Percentiles rank a stretch among this genome's conserved stretches.
Conservation (phyloP, 2,888 invertebrate species). For the Alviniconcha strummeri region DNA sequence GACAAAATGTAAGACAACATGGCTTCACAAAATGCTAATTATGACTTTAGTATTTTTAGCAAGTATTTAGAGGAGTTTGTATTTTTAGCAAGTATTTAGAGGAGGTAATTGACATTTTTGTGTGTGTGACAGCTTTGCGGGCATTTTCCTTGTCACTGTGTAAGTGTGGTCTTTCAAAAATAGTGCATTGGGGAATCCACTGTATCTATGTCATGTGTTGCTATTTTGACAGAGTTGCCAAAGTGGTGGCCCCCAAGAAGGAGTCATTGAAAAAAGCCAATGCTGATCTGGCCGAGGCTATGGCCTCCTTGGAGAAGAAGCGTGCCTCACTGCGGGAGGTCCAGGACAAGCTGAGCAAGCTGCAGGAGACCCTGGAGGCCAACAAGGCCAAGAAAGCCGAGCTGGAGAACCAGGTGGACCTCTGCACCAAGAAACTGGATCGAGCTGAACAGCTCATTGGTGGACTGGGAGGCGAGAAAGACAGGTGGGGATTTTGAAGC, state of each 20-base stretch:
- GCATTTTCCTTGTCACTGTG: too few relatives aligned
- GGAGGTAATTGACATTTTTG: too few relatives aligned
- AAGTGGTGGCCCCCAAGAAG: slow-evolving; percentile 75
- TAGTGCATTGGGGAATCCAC: too few relatives aligned
- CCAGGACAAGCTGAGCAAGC: slow-evolving; percentile 71
- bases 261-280: slow-evolving; percentile 72
- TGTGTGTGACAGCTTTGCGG: too few relatives aligned
- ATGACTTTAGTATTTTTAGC: too few relatives aligned
- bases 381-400: slow-evolving; percentile 74
- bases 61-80: too few relatives aligned
- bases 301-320: slow-evolving; percentile 72
- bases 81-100: too few relatives aligned
- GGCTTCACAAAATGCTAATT: too few relatives aligned
- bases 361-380: slow-evolving; percentile 71
- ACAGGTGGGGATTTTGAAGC: slow-evolving; percentile 56
- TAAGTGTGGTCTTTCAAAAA: too few relatives aligned
- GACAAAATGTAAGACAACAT: too few relatives aligned
- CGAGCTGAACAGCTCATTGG: slow-evolving; percentile 74
- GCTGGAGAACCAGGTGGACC: slow-evolving; percentile 73
- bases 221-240: slow-evolving; percentile 67
- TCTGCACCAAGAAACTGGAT: slow-evolving; percentile 73
- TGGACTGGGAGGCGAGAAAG: slow-evolving; percentile 74
- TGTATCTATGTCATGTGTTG: too few relatives aligned
- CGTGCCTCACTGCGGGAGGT: slow-evolving; percentile 73
- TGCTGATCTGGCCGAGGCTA: slow-evolving; percentile 70